A percentile compares a stretch with the other conserved stretches of the same genome.
Conservation (phyloP, 2,888 invertebrate genomes). For the Patella depressa region DNA sequence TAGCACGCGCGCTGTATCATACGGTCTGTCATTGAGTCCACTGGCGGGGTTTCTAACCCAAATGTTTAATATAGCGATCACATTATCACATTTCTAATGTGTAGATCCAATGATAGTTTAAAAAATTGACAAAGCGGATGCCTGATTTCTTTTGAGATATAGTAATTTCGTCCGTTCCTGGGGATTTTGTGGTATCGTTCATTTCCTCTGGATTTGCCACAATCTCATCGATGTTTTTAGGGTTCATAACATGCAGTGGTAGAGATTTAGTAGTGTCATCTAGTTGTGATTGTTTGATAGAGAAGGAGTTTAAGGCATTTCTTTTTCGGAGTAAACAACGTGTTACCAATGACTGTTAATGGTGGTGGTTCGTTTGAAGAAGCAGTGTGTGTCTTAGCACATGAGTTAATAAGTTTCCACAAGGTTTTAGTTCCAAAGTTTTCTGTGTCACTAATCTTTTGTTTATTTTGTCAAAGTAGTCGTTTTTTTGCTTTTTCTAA, state of each 20-base stretch:
- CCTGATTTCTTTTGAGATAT: background rate
- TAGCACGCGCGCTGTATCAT: too few species aligned
- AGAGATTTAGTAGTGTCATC: background rate
- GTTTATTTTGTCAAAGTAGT: too few species aligned
- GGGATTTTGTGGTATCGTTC: background rate
- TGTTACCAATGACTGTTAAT: background rate
- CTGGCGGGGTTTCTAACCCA: too few species aligned
- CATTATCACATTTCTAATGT: too few species aligned
- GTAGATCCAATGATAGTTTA: background rate
- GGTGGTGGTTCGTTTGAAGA: background rate
- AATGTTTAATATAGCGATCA: too few species aligned
- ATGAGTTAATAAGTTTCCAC: background rate
- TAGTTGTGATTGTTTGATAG: background rate
- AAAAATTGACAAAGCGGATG: background rate
- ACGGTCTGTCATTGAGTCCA: too few species aligned
- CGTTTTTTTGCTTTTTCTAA: too few species aligned
- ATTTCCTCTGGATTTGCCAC: background rate
- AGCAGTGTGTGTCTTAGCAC: background rate
- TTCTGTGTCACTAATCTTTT: too few species aligned
- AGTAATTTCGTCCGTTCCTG: background rate
- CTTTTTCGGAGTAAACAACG: background rate
- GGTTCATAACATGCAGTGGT: background rate
- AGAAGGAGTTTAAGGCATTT: background rate
- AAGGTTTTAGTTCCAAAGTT: background rate
- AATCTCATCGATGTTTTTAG: background rate